Evolutionary conservation across 2,888 invertebrate species (phyloP).

Genomic region (Ecliptopera silaceata): DNA sequence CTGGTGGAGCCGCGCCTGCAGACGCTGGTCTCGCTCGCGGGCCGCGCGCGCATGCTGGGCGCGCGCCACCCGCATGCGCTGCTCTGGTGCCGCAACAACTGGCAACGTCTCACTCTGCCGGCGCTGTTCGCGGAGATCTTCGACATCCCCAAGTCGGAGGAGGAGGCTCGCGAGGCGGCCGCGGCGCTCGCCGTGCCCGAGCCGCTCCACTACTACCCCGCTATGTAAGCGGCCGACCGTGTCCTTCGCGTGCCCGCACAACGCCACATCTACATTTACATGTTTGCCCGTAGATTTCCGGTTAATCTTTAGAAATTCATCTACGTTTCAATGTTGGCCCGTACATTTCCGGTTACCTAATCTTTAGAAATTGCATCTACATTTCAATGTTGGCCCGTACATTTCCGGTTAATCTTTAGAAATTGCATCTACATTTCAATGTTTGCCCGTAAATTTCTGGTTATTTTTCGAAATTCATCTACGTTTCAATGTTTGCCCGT

Average conservation of each 20-base stretch:
- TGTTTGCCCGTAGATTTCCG: not conserved
- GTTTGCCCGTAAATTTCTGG: not conserved
- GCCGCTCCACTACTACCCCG: conserved; percentile 6
- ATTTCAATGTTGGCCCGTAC: not conserved
- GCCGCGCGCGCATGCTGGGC: conserved; percentile 91
- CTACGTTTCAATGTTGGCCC: conserved; percentile 1
- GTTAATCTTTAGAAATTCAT: not conserved
- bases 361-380: too few relatives aligned
- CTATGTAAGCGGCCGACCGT: not conserved
- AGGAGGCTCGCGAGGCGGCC: conserved; percentile 42
- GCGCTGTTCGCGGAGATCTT: conserved; percentile 98
- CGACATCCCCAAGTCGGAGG: conserved; percentile 90
- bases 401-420: too few relatives aligned
- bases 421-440: conserved; percentile 3
- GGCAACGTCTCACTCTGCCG: conserved; percentile 92
- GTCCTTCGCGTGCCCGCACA: conserved; percentile 5
- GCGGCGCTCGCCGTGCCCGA: conserved; percentile 24
- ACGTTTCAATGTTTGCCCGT: not conserved
- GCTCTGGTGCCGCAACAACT: conserved; percentile 95
- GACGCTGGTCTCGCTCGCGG: conserved; percentile 60
- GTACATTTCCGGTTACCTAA: not conserved
- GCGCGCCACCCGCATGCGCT: conserved; percentile 89
- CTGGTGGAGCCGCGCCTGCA: conserved; percentile 53
- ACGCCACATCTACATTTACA: not conserved
- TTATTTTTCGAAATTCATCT: too few relatives aligned